phyloP scores from a whole-genome alignment of 2,888 invertebrate species.

The Caenorhabditis sinica region DNA sequence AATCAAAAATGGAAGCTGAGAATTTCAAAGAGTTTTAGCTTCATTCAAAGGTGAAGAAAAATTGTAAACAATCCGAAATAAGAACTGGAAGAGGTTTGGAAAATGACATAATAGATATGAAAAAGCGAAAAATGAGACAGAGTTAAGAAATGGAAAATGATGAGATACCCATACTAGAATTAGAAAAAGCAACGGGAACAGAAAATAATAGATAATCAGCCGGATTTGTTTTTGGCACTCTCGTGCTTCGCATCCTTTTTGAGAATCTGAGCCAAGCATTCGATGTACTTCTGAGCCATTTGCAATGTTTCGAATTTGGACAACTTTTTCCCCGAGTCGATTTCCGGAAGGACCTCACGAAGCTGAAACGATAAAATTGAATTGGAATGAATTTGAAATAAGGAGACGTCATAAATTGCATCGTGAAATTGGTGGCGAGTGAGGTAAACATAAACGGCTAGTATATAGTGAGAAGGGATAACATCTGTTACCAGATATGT shows the following conservation, averaged over 20 bases:
- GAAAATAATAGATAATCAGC: not conserved
- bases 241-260: slow-evolving; percentile 45
- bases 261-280: slow-evolving; percentile 72
- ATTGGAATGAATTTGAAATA: slow-evolving; percentile 41
- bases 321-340: slow-evolving; percentile 82
- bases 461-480: slow-evolving; percentile 41
- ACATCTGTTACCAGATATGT: slow-evolving; percentile 70
- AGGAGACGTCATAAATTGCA: slow-evolving; percentile 47
- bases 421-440: slow-evolving; percentile 54
- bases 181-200: not conserved
- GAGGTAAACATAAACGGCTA: slow-evolving; percentile 57
- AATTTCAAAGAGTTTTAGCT: not conserved
- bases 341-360: slow-evolving; percentile 81
- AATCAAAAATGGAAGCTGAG: not conserved
- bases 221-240: slow-evolving; percentile 30
- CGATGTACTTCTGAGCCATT: slow-evolving; percentile 83
- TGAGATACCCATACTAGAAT: slow-evolving; percentile 44
- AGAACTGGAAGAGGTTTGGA: not conserved
- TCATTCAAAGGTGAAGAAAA: not conserved
- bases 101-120: not conserved
- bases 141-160: not conserved
- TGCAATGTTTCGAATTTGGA: slow-evolving; percentile 83
- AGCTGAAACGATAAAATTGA: slow-evolving; percentile 73
- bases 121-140: not conserved
- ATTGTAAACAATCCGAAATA: not conserved